Conservation (phyloP, 2,797 vertebrate genomes). For the Paramormyrops hopkinsi region DNA sequence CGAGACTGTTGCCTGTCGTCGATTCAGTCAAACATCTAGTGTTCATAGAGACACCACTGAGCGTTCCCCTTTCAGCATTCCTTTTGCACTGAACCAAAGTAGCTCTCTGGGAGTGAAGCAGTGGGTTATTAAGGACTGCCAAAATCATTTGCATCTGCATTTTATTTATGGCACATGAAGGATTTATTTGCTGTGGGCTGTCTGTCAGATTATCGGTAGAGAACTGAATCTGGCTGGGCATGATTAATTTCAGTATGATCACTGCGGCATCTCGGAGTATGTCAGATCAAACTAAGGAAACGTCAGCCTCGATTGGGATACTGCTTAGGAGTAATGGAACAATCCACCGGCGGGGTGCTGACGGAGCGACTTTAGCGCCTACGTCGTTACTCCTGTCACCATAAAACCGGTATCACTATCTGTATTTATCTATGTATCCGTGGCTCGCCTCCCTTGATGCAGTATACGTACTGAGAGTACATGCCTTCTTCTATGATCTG, state of each 20-base stretch:
- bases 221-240: not conserved
- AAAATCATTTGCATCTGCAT: conserved; percentile 12
- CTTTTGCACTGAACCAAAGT: not conserved
- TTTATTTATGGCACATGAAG: not conserved
- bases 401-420: not conserved
- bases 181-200: conserved; percentile 8
- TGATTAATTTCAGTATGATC: conserved; percentile 13
- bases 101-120: not conserved
- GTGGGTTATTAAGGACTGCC: conserved; percentile 8
- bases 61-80: not conserved
- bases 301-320: conserved; percentile 27
- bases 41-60: not conserved
- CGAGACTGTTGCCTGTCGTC: not conserved
- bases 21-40: not conserved
- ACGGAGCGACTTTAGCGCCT: not conserved
- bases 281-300: not conserved
- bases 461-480: conserved; percentile 29
- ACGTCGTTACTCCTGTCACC: not conserved
- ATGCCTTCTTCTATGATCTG: not conserved
- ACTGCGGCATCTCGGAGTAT: not conserved
- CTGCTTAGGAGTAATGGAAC: conserved; percentile 22
- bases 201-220: conserved; percentile 5
- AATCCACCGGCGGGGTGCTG: not conserved
- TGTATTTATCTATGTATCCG: conserved; percentile 19
- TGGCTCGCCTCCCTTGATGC: conserved; percentile 24